phyloP scores from a whole-genome alignment of 2,113 vertebrate species.

The Psammodynastes pulverulentus region DNA sequence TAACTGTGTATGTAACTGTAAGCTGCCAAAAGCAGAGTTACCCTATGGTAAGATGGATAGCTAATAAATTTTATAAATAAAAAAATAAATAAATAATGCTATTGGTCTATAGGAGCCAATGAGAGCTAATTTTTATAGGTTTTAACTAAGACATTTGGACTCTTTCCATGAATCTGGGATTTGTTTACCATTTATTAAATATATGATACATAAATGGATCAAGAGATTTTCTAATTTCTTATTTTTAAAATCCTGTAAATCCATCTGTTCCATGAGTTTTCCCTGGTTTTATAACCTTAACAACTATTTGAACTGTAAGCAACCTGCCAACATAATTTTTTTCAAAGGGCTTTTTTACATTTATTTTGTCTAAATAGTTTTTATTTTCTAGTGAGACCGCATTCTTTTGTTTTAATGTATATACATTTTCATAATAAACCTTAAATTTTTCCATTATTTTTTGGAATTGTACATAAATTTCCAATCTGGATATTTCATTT shows the following conservation, averaged over 20 bases:
- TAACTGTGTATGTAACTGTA: background rate
- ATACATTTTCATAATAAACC: background rate
- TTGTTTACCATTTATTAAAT: background rate
- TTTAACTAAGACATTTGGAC: background rate
- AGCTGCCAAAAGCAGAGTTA: background rate
- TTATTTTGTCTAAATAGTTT: background rate
- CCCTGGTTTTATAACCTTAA: background rate
- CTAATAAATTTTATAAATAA: background rate
- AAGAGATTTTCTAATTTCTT: background rate
- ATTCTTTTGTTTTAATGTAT: background rate
- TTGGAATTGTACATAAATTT: background rate
- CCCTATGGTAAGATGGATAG: too few species aligned
- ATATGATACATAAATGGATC: background rate
- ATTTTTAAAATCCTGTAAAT: background rate
- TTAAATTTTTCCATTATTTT: background rate
- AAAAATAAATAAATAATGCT: background rate
- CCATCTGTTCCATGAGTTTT: background rate
- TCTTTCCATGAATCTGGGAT: background rate
- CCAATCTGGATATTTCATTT: background rate
- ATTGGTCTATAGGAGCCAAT: background rate
- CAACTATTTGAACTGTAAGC: background rate
- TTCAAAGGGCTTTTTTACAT: background rate
- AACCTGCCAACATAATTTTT: background rate
- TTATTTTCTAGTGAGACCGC: background rate
- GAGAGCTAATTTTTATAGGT: background rate